These are phyloP conservation scores for Dermochelys coriacea DNA, from an alignment of 2,797 vertebrate genomes.

Conservation along the genomic window DNA sequence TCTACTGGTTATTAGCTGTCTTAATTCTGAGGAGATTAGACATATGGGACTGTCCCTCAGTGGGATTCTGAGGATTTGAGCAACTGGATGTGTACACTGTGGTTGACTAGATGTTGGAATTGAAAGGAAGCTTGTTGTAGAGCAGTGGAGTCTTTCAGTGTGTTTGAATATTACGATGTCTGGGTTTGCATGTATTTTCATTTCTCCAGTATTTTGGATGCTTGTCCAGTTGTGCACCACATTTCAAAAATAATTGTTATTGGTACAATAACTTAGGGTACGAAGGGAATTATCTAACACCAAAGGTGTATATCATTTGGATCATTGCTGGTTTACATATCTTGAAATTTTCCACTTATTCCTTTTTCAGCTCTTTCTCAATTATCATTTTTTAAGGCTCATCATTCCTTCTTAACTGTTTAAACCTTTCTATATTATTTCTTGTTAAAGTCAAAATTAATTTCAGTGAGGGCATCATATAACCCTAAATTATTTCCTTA, in stretches of 20 bases:
- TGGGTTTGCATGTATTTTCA: slow-evolving; percentile 34
- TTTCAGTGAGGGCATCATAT: background rate
- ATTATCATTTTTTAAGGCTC: background rate
- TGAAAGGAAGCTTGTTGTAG: slow-evolving; percentile 69
- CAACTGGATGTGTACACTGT: slow-evolving; percentile 28
- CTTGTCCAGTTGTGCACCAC: slow-evolving; percentile 8
- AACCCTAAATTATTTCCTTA: background rate
- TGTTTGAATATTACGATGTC: slow-evolving; percentile 51
- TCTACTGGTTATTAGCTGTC: slow-evolving; percentile 66
- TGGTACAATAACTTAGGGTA: background rate
- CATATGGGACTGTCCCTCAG: slow-evolving; percentile 57
- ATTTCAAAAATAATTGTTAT: slow-evolving; percentile 53
- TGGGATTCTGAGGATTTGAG: slow-evolving; percentile 60
- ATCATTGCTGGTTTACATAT: background rate
- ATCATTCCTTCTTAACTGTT: background rate
- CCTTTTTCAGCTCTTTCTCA: background rate
- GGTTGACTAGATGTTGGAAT: slow-evolving; percentile 52
- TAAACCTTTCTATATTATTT: background rate
- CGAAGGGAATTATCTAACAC: no score
- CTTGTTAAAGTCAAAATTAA: background rate
- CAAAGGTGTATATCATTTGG: background rate
- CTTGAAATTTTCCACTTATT: background rate
- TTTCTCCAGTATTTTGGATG: slow-evolving; percentile 32
- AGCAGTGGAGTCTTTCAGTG: slow-evolving; percentile 49
- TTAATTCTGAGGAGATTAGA: slow-evolving; percentile 44